Evolutionary conservation across 2,797 vertebrate genomes (phyloP), one percentile per base, ranked within the genome.

Genomic region (Nannoperca obscura): DNA sequence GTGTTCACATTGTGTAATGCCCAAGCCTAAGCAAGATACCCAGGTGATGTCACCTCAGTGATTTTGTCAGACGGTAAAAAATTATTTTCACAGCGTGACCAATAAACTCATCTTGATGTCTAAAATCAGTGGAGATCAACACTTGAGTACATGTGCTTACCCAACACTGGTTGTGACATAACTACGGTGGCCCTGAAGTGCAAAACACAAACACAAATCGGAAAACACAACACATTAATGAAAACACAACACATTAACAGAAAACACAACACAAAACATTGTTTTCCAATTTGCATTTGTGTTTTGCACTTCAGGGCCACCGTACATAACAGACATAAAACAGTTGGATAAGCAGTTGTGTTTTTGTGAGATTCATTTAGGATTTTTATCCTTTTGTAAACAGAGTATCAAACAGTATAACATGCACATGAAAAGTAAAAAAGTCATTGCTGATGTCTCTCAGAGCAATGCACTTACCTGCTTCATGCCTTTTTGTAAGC

Each of bases 391-490:
- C 19, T 53, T 54, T 71, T 44, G 30, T 71, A n/a, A 50, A 15
- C 8, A 3, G 14, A 1, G 44, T 9, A 38, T 76, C 57, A 64
- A 36, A 19, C 54, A 15, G 13, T 13, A 9, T 11, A n/a, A 58
- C 15, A 19, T 7, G 50, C 30, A 8, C 15, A 7, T 20, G 3
- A 14, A 20, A 46, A 61, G 40, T 55, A 4, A 10, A 69, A 47
- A 44, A 36, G n/a, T n/a, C 19, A 36, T 9, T 50, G 22, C 38
- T 52, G 60, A 60, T 44, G 36, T 32, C 9, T 63, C 55, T 62
- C 52, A 54, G n/a, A 69, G 66, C 12, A 42, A 58, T 22, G 38
- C 49, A 78, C 50, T 83, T 47, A 84, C 70, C 81, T 84, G 71
- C 58, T 57, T 76, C 57, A 78, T 9, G 60, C 72, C 15, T 38